Evolutionary conservation across 2,113 vertebrate genomes (phyloP).

Genomic region (Ictalurus furcatus): DNA sequence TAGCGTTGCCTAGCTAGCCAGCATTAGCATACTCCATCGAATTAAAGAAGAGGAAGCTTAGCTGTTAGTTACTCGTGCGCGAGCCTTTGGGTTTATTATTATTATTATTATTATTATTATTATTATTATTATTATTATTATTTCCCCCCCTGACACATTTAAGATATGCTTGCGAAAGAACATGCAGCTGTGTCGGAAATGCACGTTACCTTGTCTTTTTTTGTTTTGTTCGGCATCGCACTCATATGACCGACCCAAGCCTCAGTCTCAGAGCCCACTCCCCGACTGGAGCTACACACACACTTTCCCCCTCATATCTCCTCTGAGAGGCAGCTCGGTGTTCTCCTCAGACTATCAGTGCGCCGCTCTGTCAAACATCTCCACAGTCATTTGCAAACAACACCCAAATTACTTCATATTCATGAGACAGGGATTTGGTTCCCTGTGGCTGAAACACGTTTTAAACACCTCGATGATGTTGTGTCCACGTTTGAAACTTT

Average conservation of each 20-base stretch:
- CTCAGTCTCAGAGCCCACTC: constrained; percentile 60
- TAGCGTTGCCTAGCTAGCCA: neutral
- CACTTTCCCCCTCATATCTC: constrained; percentile 29
- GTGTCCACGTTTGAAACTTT: neutral
- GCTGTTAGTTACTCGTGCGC: neutral
- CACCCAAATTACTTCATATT: neutral
- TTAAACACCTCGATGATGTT: neutral
- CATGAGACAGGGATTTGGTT: neutral
- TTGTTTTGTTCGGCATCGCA: constrained; percentile 96
- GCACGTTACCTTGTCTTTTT: constrained; percentile 87
- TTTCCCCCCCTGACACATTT: no score
- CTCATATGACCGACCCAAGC: constrained; percentile 60
- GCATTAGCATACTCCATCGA: neutral
- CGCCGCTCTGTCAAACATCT: neutral
- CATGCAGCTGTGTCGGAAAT: neutral
- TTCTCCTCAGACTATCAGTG: neutral
- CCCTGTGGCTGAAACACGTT: neutral
- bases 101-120: no score
- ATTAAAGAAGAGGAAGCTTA: constrained; percentile 18
- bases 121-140: neutral
- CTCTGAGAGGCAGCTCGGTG: constrained; percentile 14
- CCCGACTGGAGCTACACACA: constrained; percentile 52
- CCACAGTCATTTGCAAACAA: neutral
- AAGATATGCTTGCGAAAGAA: no score
- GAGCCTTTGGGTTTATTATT: neutral